These are phyloP conservation scores for Dryobates pubescens DNA, from an alignment of 2,797 vertebrate species.

Conservation along the genomic window DNA sequence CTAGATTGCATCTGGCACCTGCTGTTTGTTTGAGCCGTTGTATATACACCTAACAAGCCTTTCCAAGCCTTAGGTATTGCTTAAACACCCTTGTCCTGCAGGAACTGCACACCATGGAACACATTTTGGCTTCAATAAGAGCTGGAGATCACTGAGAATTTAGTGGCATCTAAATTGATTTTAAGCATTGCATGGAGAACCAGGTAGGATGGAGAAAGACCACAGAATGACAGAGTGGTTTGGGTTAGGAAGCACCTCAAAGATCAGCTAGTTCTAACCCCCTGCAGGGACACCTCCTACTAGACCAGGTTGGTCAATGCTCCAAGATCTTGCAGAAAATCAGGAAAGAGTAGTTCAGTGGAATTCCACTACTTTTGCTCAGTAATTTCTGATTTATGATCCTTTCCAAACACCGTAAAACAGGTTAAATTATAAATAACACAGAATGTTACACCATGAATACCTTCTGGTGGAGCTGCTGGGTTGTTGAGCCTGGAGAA, in stretches of 20 bases:
- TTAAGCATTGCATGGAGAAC: not conserved
- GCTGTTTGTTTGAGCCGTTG: not conserved
- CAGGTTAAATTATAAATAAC: not conserved
- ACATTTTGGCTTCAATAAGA: not conserved
- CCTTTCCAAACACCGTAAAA: not conserved
- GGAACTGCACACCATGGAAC: not conserved
- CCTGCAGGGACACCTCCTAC: too few species aligned
- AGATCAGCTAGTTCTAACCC: too few species aligned
- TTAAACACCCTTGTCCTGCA: slow-evolving; percentile 17
- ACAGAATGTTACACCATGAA: not conserved
- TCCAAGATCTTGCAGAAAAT: not conserved
- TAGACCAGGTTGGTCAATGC: too few species aligned
- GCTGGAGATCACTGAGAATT: not conserved
- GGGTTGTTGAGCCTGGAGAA: too few species aligned
- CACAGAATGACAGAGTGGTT: not conserved
- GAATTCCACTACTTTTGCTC: not conserved
- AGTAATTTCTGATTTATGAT: not conserved
- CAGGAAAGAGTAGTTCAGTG: not conserved
- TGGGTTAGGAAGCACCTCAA: too few species aligned
- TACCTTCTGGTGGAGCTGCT: not conserved
- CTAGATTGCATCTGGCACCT: not conserved
- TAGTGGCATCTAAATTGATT: not conserved
- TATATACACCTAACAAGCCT: not conserved
- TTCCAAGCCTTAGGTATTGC: slow-evolving; percentile 1
- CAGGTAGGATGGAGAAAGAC: not conserved